Evolutionary conservation across 2,797 vertebrate species (phyloP), one percentile per base, ranked within the genome.

Genomic region (Sebastes glaucus): DNA sequence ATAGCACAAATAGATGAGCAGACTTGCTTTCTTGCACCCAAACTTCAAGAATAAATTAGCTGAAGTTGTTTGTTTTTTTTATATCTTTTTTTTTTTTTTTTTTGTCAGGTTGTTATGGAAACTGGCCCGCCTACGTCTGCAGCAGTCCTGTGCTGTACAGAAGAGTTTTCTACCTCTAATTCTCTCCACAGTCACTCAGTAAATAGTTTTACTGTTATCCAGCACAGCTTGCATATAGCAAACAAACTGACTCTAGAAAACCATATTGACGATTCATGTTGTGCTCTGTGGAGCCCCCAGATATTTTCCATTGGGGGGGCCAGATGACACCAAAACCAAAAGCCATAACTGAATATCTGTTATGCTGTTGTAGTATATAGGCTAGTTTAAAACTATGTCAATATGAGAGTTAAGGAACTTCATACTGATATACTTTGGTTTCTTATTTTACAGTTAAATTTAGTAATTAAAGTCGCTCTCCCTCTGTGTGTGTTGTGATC

Each of bases 51-150:
- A 85, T 84, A 88, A 84, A 87, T 80, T 74, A 60, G 35, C 59
- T 68, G 28, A 88, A 87, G 68, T 82, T 86, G 67, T 89, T 89
- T 72, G 13, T 46, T 7, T 28, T 56, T 77, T 53, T 53, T 14
- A n/a, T 59, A 27, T 33, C 14, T 35, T 74, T 55, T 38, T 25
- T 46, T 32, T 4, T 30, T 30, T 30, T 61, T 77, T 46, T 84
- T 76, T 77, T 74, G 76, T 77, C 70, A 82, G 70, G 90, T 93
- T 94, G 91, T 89, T 87, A 93, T 93, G 90, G 91, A 91, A 92
- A 93, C 93, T 89, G 84, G 77, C 69, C 69, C 79, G 81, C 79
- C 85, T 77, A 76, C 71, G 25, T 76, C 68, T 91, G 81, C 71
- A 82, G 84, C 70, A 70, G 79, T 71, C 74, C 74, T 80, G 61